Conservation (phyloP, 2,888 invertebrate species). For the Rhagophthalmus giganteus region DNA sequence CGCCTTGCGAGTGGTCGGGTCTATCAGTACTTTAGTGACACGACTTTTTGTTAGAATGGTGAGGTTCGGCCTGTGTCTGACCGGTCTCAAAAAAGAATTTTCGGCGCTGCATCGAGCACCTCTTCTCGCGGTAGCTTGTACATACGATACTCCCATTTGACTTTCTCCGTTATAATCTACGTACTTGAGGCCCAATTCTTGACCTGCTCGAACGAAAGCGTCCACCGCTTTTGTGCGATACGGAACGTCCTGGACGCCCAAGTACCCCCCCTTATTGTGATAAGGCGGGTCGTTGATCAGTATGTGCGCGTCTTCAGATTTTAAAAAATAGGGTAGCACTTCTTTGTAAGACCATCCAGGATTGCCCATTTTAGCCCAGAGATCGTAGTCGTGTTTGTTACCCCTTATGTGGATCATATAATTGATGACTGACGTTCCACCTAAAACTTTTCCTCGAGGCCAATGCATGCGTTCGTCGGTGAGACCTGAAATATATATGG, state of each 20-base stretch:
- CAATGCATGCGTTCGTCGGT: constrained; percentile 53
- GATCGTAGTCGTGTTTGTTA: constrained; percentile 69
- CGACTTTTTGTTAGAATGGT: constrained; percentile 65
- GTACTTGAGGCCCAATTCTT: constrained; percentile 66
- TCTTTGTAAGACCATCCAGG: constrained; percentile 59
- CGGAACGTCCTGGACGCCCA: constrained; percentile 53
- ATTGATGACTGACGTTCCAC: constrained; percentile 57
- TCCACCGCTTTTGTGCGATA: constrained; percentile 56
- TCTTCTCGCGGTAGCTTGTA: constrained; percentile 63
- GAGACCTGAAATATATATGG: constrained; percentile 43
- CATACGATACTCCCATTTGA: constrained; percentile 63
- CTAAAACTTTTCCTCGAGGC: constrained; percentile 58
- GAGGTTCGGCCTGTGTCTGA: constrained; percentile 65
- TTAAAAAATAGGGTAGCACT: constrained; percentile 55
- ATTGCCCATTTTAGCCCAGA: constrained; percentile 52
- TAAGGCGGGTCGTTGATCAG: constrained; percentile 47
- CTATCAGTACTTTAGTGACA: constrained; percentile 69
- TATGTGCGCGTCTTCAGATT: constrained; percentile 50
- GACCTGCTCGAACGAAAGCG: constrained; percentile 65
- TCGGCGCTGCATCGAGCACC: constrained; percentile 70
- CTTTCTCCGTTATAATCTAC: constrained; percentile 70
- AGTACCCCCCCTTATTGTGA: constrained; percentile 52
- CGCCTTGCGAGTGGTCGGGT: constrained; percentile 64
- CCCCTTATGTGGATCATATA: constrained; percentile 60
- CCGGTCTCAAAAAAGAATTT: constrained; percentile 65